These are phyloP conservation scores for Heteromyza rotundicornis DNA, from an alignment of 2,888 invertebrate genomes.

Conservation along the genomic window DNA sequence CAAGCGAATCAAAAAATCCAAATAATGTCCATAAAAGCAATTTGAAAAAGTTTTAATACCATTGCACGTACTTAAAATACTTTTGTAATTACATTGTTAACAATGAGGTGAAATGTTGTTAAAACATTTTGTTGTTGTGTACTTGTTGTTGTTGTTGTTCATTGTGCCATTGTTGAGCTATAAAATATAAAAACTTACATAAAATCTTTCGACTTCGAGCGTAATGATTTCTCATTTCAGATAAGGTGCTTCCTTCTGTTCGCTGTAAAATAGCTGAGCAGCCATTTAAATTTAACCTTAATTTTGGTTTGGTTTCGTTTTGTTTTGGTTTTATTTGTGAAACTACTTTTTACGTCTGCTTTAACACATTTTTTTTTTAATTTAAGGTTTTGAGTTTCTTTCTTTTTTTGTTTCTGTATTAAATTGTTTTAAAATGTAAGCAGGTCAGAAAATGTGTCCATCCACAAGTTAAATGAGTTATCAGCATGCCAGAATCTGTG, in stretches of 20 bases:
- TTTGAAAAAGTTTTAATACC: conserved; percentile 26
- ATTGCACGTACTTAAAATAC: conserved; percentile 19
- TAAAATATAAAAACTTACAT: conserved; percentile 6
- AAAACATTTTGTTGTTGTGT: conserved; percentile 35
- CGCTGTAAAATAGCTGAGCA: neutral
- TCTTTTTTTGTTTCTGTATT: no score
- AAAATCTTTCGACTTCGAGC: neutral
- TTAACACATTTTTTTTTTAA: neutral
- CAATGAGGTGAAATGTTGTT: conserved; percentile 50
- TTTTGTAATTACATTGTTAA: conserved; percentile 45
- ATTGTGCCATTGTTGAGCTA: neutral
- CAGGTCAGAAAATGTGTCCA: conserved; percentile 1
- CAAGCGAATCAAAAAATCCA: no score
- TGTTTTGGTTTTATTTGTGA: no score
- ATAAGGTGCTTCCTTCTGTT: conserved; percentile 43
- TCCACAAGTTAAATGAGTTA: neutral
- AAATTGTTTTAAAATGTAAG: neutral
- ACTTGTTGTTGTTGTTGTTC: neutral
- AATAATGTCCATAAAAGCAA: no score
- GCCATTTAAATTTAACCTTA: neutral
- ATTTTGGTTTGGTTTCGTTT: no score
- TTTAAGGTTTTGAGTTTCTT: neutral
- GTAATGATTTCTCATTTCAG: conserved; percentile 51
- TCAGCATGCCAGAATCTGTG: neutral
- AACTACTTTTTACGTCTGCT: neutral